phyloP scores from a whole-genome alignment of 2,797 vertebrate genomes.

The Microhierax caerulescens region DNA sequence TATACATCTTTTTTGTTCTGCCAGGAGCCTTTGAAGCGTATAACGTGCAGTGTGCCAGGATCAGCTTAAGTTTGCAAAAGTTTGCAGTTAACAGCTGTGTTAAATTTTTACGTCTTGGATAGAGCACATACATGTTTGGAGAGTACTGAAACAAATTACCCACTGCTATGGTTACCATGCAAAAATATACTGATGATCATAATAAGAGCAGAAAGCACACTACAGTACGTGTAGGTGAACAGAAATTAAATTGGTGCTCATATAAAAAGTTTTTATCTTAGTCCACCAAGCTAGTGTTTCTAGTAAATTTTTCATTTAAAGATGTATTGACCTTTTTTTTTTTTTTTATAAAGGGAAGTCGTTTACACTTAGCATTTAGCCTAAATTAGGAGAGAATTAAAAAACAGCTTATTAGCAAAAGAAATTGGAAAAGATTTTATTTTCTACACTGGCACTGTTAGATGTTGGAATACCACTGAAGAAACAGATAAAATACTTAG shows the following conservation, averaged over 20 bases:
- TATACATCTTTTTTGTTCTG: not conserved
- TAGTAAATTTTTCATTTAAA: not conserved
- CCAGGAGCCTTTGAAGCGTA: not conserved
- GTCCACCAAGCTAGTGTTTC: not conserved
- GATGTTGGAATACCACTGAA: not conserved
- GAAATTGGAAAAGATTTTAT: not conserved
- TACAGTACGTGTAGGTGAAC: not conserved
- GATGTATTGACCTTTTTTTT: not conserved
- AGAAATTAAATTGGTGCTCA: not conserved
- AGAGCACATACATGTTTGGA: not conserved
- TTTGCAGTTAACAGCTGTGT: constrained; percentile 20
- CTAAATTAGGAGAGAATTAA: not conserved
- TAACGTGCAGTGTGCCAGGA: not conserved
- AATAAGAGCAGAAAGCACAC: not conserved
- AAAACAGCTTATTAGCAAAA: not conserved
- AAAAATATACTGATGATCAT: not conserved
- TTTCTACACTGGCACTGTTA: not conserved
- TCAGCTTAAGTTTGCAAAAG: constrained; percentile 11
- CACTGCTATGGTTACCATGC: constrained; percentile 12
- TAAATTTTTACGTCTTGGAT: constrained; percentile 17
- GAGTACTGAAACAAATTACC: constrained; percentile 18
- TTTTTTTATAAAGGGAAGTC: not conserved
- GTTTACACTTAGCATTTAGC: not conserved
- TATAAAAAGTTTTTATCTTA: not conserved
- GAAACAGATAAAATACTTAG: not conserved